A percentile compares a stretch with the other conserved stretches of the same genome.
Evolutionary conservation across 2,797 vertebrate genomes (phyloP).

Genomic region (Protosalanx chinensis): DNA sequence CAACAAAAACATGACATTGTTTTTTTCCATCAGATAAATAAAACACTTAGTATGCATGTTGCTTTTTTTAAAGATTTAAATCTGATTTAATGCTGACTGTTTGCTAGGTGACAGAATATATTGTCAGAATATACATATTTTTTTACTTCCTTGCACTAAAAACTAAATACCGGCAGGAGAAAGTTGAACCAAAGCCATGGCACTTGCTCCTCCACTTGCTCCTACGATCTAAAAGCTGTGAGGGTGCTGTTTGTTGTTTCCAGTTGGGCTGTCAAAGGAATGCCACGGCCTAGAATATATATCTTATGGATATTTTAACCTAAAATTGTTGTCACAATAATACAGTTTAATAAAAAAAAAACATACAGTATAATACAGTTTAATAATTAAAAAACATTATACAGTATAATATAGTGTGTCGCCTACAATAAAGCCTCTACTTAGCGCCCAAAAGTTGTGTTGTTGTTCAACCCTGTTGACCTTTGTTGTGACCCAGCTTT

Average conservation of each 20-base stretch:
- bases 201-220: no score
- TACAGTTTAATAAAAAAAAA: no score
- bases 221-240: no score
- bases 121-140: no score
- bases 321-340: no score
- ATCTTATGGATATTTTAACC: no score
- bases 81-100: neutral
- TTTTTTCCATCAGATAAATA: conserved; percentile 1
- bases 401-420: neutral
- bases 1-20: neutral
- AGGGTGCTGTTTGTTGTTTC: no score
- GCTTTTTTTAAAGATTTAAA: neutral
- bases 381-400: no score
- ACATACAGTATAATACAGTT: neutral
- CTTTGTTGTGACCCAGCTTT: conserved; percentile 74
- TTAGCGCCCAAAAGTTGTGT: neutral
- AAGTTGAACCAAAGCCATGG: neutral
- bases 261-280: no score
- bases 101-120: neutral
- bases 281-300: no score
- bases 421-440: neutral
- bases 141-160: no score
- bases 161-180: no score
- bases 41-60: neutral
- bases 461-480: neutral